Percentiles rank a stretch among this genome's conserved stretches.
Evolutionary conservation across 2,888 invertebrate genomes (phyloP).

Genomic region (Hymenopus coronatus): DNA sequence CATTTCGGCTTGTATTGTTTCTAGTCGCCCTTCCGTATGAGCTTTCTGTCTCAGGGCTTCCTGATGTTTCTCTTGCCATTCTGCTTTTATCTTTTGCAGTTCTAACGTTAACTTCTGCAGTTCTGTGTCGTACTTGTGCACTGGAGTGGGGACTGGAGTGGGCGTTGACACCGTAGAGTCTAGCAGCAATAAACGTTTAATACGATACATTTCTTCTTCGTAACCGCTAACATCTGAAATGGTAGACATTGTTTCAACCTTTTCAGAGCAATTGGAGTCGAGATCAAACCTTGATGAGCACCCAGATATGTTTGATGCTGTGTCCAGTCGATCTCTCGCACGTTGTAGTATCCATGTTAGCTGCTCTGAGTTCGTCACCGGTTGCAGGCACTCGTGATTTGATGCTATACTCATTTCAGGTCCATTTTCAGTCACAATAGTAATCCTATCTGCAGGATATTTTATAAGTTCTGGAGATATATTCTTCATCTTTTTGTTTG

Average conservation of each 20-base stretch:
- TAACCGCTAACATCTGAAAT: slow-evolving; percentile 34
- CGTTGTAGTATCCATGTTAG: slow-evolving; percentile 23
- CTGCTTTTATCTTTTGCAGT: slow-evolving; percentile 9
- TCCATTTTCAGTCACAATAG: slow-evolving; percentile 7
- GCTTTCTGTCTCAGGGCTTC: slow-evolving; percentile 29
- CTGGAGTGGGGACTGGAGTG: not conserved
- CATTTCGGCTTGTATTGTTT: slow-evolving; percentile 26
- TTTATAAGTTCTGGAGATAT: not conserved
- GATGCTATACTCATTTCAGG: not conserved
- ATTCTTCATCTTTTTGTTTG: not conserved
- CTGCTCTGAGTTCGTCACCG: not conserved
- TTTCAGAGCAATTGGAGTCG: slow-evolving; percentile 34
- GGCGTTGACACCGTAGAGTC: slow-evolving; percentile 16
- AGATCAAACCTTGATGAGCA: slow-evolving; percentile 34
- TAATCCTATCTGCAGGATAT: not conserved
- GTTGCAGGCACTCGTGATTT: not conserved
- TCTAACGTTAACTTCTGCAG: not conserved
- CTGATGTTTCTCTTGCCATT: slow-evolving; percentile 31
- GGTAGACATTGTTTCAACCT: slow-evolving; percentile 32
- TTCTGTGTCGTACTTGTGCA: not conserved
- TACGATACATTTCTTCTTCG: slow-evolving; percentile 35
- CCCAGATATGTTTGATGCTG: slow-evolving; percentile 32
- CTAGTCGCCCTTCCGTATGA: slow-evolving; percentile 29
- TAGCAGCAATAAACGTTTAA: slow-evolving; percentile 29
- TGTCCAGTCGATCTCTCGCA: slow-evolving; percentile 30